Evolutionary conservation across 2,113 vertebrate species (phyloP), one percentile per base, ranked within the genome.

Genomic region (Psittacula cyanocephala): DNA sequence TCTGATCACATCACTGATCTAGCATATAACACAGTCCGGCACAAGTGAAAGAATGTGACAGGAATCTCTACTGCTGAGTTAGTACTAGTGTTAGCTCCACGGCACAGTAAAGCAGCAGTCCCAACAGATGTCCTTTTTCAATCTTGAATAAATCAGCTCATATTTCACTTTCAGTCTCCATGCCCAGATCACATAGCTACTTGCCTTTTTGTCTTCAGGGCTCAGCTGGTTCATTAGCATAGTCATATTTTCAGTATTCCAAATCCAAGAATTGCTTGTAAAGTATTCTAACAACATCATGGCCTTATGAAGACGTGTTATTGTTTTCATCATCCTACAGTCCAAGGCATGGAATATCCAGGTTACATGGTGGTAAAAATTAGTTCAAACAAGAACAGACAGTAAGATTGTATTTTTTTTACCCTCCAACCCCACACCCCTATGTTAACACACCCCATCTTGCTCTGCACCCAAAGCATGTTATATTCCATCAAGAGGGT

Each of bases 311-410:
- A 99, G 99, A 91, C 99, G 99, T 69, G 98, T 99, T 97, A 99
- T 99, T 49, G 99, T 98, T 98, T 99, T 99, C 99, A 99, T 99
- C 99, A 99, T 99, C 98, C 99, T 99, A 92, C 76, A 96, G 95
- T 67, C 70, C 79, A 79, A 96, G 79, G 93, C 94, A 92, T 60
- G 60, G 81, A 62, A 93, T 49, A 28, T 53, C 90, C 37, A 97
- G 17, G 84, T 97, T 71, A 97, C 63, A 97, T 50, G 41, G 57
- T 24, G 41, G 59, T 27, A 91, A 62, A 92, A 37, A 57, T 82
- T n/a, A 83, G 43, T 29, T 86, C 50, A 81, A 95, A 90, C 15
- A 87, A 81, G 17, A 29, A 41, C 3, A 69, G 31, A 57, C 24
- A 81, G 2, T 7, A 63, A 82, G 20, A 44, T 2, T 16, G 3